Conservation (phyloP, 1,140 invertebrate genomes). For the Euwallacea similis region DNA sequence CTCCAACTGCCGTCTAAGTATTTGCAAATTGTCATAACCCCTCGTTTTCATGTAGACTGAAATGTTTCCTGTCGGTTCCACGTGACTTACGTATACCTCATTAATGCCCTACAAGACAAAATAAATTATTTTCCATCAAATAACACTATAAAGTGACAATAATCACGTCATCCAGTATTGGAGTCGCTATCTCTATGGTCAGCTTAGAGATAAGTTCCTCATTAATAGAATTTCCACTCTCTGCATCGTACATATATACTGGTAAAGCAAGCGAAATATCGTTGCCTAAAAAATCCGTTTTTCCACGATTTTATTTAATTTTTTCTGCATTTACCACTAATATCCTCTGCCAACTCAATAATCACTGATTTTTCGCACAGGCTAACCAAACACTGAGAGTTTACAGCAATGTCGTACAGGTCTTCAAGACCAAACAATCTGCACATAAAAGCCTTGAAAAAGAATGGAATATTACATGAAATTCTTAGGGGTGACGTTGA, state of each 20-base stretch:
- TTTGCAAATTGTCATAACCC: constrained; percentile 49
- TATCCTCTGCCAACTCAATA: constrained; percentile 39
- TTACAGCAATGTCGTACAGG: constrained; percentile 51
- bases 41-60: constrained; percentile 56
- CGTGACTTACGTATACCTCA: constrained; percentile 55
- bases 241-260: constrained; percentile 49
- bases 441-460: constrained; percentile 61
- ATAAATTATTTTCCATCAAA: not conserved
- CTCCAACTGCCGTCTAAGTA: constrained; percentile 46
- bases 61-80: constrained; percentile 54
- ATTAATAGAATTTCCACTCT: constrained; percentile 44
- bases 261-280: constrained; percentile 39
- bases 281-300: constrained; percentile 19
- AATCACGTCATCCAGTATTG: not conserved
- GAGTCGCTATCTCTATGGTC: constrained; percentile 4
- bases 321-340: constrained; percentile 27
- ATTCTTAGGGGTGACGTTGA: not conserved
- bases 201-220: constrained; percentile 38
- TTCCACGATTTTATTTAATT: not conserved
- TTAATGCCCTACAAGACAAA: constrained; percentile 46
- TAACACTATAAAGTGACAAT: not conserved
- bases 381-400: constrained; percentile 40
- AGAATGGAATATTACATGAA: not conserved
- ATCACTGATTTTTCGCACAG: constrained; percentile 35
- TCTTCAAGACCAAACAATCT: constrained; percentile 63